Conservation (phyloP, 2,113 vertebrate species). For the Leptocoma aspasia region DNA sequence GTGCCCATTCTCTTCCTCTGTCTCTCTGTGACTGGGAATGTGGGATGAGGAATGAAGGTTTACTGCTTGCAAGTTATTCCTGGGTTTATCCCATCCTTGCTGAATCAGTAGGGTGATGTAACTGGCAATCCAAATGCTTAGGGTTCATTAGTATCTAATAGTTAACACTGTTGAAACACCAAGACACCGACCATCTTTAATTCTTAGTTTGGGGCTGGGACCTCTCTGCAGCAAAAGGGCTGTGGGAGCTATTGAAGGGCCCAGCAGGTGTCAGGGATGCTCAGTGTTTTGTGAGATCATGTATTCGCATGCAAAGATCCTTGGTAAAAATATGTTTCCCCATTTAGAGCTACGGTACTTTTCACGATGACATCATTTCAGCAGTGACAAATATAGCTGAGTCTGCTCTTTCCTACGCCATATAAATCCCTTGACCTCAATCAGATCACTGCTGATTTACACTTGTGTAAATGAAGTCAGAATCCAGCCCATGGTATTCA, state of each 20-base stretch:
- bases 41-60: neutral
- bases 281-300: slow-evolving; percentile 5
- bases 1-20: neutral
- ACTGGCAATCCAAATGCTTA: neutral
- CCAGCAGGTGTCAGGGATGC: slow-evolving; percentile 30
- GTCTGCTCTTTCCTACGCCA: slow-evolving; percentile 27
- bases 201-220: neutral
- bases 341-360: slow-evolving; percentile 25
- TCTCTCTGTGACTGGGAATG: neutral
- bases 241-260: neutral
- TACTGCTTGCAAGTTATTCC: neutral
- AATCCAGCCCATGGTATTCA: slow-evolving; percentile 36
- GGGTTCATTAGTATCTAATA: neutral
- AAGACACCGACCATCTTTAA: neutral
- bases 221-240: neutral
- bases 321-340: slow-evolving; percentile 26
- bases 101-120: neutral
- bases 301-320: neutral
- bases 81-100: neutral
- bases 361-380: slow-evolving; percentile 43
- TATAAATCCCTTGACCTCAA: slow-evolving; percentile 57
- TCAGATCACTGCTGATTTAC: slow-evolving; percentile 53
- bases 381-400: slow-evolving; percentile 53
- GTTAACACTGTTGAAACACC: neutral
- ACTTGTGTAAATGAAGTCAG: slow-evolving; percentile 48